A percentile compares a stretch with the other conserved stretches of the same genome.
Evolutionary conservation across 2,113 vertebrate genomes (phyloP).

Genomic region (Aegithalos caudatus): DNA sequence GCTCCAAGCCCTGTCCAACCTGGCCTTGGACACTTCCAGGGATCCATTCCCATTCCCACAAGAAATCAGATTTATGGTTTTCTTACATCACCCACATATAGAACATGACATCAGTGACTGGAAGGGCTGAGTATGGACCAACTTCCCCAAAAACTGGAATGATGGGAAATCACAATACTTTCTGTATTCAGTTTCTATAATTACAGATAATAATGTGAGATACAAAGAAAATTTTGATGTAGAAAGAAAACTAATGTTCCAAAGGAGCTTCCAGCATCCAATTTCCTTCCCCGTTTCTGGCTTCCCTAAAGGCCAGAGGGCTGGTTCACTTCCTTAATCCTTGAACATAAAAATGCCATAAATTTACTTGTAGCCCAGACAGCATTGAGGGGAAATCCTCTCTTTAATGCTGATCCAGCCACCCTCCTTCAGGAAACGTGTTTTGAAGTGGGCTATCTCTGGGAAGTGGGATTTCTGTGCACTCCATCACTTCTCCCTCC

Average conservation of each 20-base stretch:
- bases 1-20: accelerated
- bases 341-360: not conserved
- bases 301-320: not conserved
- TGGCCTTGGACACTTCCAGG: not conserved
- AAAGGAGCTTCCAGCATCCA: not conserved
- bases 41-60: not conserved
- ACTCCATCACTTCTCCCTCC: not conserved
- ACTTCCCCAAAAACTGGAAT: not conserved
- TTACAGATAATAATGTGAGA: not conserved
- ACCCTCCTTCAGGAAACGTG: not conserved
- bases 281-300: not conserved
- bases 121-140: accelerated
- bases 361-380: not conserved
- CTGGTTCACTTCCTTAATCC: not conserved
- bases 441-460: not conserved
- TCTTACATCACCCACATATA: accelerated
- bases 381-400: not conserved
- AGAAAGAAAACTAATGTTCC: not conserved
- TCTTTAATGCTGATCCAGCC: not conserved
- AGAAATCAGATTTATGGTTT: not conserved
- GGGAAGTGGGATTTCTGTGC: constrained; percentile 9
- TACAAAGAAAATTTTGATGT: not conserved
- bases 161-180: not conserved
- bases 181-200: not conserved
- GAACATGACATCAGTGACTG: accelerated